Conservation (phyloP, 2,113 vertebrate genomes). For the Conger conger region DNA sequence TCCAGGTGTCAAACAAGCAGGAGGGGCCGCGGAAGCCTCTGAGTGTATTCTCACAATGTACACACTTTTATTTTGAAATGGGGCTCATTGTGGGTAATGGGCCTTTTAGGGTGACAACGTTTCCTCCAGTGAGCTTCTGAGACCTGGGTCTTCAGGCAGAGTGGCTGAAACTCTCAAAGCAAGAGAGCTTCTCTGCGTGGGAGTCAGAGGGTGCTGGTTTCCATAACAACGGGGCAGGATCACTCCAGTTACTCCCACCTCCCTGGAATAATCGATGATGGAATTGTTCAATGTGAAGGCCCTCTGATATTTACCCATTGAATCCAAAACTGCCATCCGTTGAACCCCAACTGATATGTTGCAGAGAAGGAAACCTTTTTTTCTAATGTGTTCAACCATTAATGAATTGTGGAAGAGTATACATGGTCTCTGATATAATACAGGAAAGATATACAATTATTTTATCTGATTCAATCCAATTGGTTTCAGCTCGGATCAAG, state of each 20-base stretch:
- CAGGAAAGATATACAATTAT: no score
- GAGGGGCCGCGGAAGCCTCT: not conserved
- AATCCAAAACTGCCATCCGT: not conserved
- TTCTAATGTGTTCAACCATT: not conserved
- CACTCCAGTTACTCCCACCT: not conserved
- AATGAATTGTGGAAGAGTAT: not conserved
- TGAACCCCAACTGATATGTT: not conserved
- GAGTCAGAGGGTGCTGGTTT: not conserved
- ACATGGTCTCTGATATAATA: no score
- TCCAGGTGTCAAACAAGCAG: not conserved
- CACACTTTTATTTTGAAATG: not conserved
- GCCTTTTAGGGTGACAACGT: not conserved
- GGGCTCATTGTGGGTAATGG: not conserved
- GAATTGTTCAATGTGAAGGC: conserved; percentile 1
- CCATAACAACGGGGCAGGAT: not conserved
- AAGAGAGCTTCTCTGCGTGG: not conserved
- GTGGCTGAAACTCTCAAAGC: not conserved
- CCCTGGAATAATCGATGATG: not conserved
- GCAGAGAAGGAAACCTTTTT: not conserved
- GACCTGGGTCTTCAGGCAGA: not conserved
- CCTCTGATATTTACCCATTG: not conserved
- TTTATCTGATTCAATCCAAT: no score
- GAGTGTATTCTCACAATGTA: not conserved
- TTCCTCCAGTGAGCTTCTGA: not conserved
- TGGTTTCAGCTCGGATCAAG: no score